phyloP scores from a whole-genome alignment of 2,113 vertebrate genomes.

The Peromyscus californicus region DNA sequence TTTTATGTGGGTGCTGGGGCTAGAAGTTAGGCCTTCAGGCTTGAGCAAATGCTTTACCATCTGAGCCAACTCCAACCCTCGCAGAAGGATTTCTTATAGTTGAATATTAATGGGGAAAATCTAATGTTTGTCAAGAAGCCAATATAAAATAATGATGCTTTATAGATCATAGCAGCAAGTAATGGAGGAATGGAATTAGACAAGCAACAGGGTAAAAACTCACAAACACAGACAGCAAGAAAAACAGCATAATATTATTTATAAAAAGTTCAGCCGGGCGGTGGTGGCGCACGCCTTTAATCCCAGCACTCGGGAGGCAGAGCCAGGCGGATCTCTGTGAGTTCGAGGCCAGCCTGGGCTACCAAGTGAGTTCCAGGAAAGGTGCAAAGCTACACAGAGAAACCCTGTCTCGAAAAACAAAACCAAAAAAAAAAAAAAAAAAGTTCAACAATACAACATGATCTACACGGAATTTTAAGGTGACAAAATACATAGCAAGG shows the following conservation, averaged over 20 bases:
- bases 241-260: background rate
- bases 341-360: no score
- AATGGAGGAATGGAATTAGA: background rate
- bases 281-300: no score
- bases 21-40: background rate
- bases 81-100: background rate
- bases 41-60: background rate
- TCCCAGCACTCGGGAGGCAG: no score
- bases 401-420: no score
- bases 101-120: background rate
- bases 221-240: background rate
- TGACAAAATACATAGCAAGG: background rate
- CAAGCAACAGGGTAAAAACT: background rate
- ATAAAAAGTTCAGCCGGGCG: background rate
- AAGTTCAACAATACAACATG: background rate
- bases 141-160: background rate
- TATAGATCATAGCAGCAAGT: background rate
- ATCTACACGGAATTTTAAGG: background rate
- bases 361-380: no score
- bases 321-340: no score
- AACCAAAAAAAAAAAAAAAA: conserved; percentile 34
- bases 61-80: no score
- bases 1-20: background rate
- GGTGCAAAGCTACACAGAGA: no score
- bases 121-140: background rate